Conservation (phyloP, 2,888 invertebrate genomes). For the Amiota mariae region DNA sequence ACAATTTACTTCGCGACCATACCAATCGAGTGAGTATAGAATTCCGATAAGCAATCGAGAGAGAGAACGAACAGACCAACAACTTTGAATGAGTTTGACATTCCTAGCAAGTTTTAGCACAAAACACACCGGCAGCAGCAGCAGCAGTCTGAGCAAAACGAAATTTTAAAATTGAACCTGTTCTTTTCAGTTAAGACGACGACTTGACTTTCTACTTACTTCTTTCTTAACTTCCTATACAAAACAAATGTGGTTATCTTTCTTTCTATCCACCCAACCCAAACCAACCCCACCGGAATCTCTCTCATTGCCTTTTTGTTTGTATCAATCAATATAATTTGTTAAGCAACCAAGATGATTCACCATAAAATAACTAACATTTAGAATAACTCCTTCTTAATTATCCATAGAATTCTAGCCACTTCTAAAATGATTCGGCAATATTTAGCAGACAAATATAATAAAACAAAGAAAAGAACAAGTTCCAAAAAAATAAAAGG, state of each 20-base stretch:
- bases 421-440: slow-evolving; percentile 2
- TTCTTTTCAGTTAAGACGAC: slow-evolving; percentile 24
- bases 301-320: too few relatives aligned
- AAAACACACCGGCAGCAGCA: slow-evolving; percentile 36
- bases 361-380: too few relatives aligned
- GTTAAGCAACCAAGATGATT: too few relatives aligned
- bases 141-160: slow-evolving; percentile 31
- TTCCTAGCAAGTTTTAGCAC: slow-evolving; percentile 28
- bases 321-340: too few relatives aligned
- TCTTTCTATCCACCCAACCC: too few relatives aligned
- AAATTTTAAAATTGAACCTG: slow-evolving; percentile 47
- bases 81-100: background rate
- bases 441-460: slow-evolving; percentile 21
- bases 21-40: background rate
- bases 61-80: too few relatives aligned
- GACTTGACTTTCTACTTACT: slow-evolving; percentile 16
- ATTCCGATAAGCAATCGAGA: too few relatives aligned
- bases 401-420: too few relatives aligned
- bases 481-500: background rate
- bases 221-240: background rate
- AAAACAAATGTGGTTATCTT: background rate
- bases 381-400: too few relatives aligned
- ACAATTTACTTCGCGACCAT: slow-evolving; percentile 25
- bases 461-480: background rate
- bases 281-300: too few relatives aligned